Evolutionary conservation across 2,113 vertebrate genomes (phyloP), one percentile per base, ranked within the genome.

Genomic region (Cyprinodon variegatus): DNA sequence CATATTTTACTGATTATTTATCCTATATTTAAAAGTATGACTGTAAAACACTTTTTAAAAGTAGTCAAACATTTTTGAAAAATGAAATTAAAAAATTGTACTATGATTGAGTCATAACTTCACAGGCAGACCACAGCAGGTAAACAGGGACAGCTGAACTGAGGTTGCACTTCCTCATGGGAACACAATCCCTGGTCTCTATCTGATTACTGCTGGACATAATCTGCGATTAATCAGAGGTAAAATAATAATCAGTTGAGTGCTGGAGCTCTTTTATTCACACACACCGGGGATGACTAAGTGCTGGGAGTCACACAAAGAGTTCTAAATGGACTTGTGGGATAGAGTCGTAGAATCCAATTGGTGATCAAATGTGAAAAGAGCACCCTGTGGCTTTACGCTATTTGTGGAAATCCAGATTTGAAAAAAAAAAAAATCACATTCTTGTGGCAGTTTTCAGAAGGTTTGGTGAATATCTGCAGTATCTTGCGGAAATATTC

Each of bases 291-390:
- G 37, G 36, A 78, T 92, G 87, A 90, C 72, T 84, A 84, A 88
- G 73, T 65, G n/a, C 68, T 89, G 89, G 83, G 59, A 62, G 61
- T 78, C 62, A 79, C 81, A 80, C 88, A 84, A 88, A 90, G 83
- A 29, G 40, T 69, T 14, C 59, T 90, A 85, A 89, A 91, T 81
- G 50, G 84, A 74, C 29, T 68, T 61, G 40, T 65, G 82, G 83
- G 81, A 50, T 66, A 11, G n/a, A 3, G n/a, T 11, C 20, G 38
- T n/a, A 20, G 74, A 81, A 72, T 64, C 11, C 13, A 65, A 81
- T 48, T 61, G 6, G 20, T 38, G 61, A 61, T 71, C 8, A 39
- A 37, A 60, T 43, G 14, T 15, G 29, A 78, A 83, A 64, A 60
- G 48, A 65, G 11, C 10, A 68, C 76, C 76, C 72, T 3, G 20